Base-by-base conservation (phyloP, 2,797 vertebrate species). In the Darevskia mixta region DNA sequence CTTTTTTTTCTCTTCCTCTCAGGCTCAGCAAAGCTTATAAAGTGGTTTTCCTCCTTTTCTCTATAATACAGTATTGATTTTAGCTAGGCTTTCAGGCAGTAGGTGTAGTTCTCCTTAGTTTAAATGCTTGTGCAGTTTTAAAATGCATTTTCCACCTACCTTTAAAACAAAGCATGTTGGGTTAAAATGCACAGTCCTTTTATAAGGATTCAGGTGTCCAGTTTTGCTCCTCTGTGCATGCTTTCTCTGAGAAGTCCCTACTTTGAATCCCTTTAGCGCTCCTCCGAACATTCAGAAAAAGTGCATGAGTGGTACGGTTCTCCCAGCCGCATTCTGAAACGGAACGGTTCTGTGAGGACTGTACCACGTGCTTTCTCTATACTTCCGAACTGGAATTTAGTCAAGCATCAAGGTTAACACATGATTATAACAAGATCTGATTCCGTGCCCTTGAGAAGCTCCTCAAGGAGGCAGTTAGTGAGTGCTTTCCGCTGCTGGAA, bases 61-160 rank as follows among this genome's bases (percentile, higher is more conserved):
- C 87, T 1, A 82, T 86, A 2, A 55, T 80, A 93, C 78, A 91
- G 90, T 93, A 95, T 97, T 95, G 96, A 95, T 84, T 96, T 95
- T 93, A 82, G 87, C 91, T 72, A 89, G 92, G 83, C 82, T 90
- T 76, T 90, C 91, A 88, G 90, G 93, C 94, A 87, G 82, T 8
- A 80, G 91, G 94, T 87, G 82, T 38, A 38, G 95, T 91, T 91
- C 90, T 89, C 93, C 86, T 83, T 86, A 71, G 69, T 94, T 78
- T 8, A 90, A 66, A 81, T 88, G 72, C 45, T 23, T 61, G 5
- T 72, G 83, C 82, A 3, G 45, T 95, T 78, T 77, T 91, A 8
- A 90, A 92, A 82, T 92, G 92, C 73, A n/a, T 91, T 94, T 92
- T 95, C 82, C 78, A 93, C 86, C 43, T 90, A 90, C 92, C 91